Base-by-base conservation (phyloP, 2,888 invertebrate genomes). In the Monopis laevigella region DNA sequence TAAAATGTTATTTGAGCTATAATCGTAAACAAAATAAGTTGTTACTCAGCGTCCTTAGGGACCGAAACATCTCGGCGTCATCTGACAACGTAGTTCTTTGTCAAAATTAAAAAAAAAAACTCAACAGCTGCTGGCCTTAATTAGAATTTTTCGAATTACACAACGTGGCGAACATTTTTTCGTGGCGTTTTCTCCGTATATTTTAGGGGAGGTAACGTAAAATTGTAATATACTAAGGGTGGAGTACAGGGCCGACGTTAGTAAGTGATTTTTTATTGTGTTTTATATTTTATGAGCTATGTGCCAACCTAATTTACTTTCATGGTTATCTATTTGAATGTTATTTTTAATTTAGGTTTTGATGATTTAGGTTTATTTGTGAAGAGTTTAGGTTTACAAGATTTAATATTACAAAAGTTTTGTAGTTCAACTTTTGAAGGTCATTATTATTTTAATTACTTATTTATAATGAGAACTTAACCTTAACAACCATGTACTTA, bases 91-190 rank as follows among this genome's bases (percentile, higher is more conserved):
- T 61, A 64, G 65, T 70, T 68, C 61, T 59, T 53, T 54, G 62
- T 49, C 65, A 59, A 78, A 75, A 75, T 75, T 73, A 75, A 75
- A 77, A 72, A 68, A 64, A 44, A 43, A 42, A 29, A 62, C 61
- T 29, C 29, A 65, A 67, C 78, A 75, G 70, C 69, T 78, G 78
- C 53, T 59, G 51, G 52, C 57, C 65, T 67, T 78, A 75, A 78
- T 75, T 77, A 78, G 70, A 77, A 69, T 77, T 72, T 75, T 71
- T 64, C 62, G 68, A 74, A 78, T 77, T 65, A 69, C 62, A 68
- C 58, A 61, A 62, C 56, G 59, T 55, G 52, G 54, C 47, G 44
- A 48, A 54, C 53, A 54, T 60, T 58, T 57, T n/a, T 58, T 58
- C 48, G 51, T 52, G 48, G 53, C 51, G 53, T 51, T 51, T 46